phyloP scores from a whole-genome alignment of 2,113 vertebrate genomes.

The Phodopus roborovskii region DNA sequence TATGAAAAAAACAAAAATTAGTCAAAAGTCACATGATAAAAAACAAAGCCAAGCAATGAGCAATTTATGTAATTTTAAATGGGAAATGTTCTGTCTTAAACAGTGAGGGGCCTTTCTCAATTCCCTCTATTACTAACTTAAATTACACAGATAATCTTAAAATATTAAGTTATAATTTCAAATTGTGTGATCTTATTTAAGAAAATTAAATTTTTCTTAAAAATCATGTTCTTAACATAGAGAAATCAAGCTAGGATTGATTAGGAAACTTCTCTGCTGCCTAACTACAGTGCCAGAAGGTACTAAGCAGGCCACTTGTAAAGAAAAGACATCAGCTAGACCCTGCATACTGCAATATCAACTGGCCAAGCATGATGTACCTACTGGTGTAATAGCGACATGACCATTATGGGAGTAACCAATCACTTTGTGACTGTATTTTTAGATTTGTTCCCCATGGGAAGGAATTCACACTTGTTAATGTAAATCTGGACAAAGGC shows the following conservation, averaged over 20 bases:
- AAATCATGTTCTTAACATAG: neutral
- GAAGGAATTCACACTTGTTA: neutral
- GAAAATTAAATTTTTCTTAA: neutral
- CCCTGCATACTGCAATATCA: neutral
- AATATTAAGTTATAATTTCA: slow-evolving; percentile 24
- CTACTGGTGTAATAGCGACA: neutral
- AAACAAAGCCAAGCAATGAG: neutral
- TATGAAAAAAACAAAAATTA: slow-evolving; percentile 18
- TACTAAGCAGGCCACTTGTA: neutral
- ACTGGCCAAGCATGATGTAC: neutral
- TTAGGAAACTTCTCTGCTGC: neutral
- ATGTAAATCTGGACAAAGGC: neutral
- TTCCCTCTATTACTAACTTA: slow-evolving; percentile 36
- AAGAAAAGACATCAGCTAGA: neutral
- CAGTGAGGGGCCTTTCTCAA: slow-evolving; percentile 37
- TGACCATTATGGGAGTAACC: neutral
- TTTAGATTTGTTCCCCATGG: neutral
- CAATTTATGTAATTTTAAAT: slow-evolving; percentile 49
- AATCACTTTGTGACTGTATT: neutral
- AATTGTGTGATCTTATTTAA: slow-evolving; percentile 4
- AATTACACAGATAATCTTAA: neutral
- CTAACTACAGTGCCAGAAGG: neutral
- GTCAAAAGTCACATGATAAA: slow-evolving; percentile 14
- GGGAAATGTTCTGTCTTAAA: slow-evolving; percentile 38
- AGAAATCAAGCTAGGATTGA: neutral